A percentile compares a stretch with the other conserved stretches of the same genome.
These are phyloP conservation scores for Lepilemur ruficaudatus DNA, from an alignment of 2,797 vertebrate genomes.

Conservation along the genomic window DNA sequence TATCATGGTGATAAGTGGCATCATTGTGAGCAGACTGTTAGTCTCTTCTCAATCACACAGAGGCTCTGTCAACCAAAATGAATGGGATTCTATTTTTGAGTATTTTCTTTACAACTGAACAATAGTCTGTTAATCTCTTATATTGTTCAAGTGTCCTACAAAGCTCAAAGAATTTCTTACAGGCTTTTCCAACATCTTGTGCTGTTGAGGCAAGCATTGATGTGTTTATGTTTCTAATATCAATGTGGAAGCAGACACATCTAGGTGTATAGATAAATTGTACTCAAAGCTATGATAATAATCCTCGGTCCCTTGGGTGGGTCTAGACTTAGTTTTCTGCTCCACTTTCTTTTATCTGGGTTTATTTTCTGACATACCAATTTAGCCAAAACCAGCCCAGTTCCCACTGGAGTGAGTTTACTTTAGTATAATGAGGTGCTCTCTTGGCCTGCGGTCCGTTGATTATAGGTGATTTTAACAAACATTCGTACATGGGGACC, in stretches of 20 bases:
- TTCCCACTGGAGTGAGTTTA: neutral
- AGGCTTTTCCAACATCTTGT: neutral
- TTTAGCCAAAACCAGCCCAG: neutral
- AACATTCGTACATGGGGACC: fast-evolving
- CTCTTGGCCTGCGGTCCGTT: fast-evolving
- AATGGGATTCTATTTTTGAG: conserved; percentile 13
- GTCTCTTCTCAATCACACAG: neutral
- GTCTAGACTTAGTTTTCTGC: neutral
- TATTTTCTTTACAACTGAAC: neutral
- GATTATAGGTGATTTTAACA: neutral
- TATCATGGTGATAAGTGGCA: neutral
- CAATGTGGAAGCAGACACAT: neutral
- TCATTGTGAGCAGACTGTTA: neutral
- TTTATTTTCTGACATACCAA: neutral
- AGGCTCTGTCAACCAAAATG: conserved; percentile 53
- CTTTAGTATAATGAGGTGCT: neutral
- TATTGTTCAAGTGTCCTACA: neutral
- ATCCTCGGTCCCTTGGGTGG: neutral
- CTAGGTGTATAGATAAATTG: neutral
- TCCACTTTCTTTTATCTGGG: neutral
- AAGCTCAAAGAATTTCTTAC: neutral
- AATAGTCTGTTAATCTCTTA: neutral
- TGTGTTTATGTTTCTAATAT: neutral
- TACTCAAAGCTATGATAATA: neutral
- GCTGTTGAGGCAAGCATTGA: too few relatives aligned